Evolutionary conservation across 2,888 invertebrate genomes (phyloP).

Genomic region (Lycia hirtaria): DNA sequence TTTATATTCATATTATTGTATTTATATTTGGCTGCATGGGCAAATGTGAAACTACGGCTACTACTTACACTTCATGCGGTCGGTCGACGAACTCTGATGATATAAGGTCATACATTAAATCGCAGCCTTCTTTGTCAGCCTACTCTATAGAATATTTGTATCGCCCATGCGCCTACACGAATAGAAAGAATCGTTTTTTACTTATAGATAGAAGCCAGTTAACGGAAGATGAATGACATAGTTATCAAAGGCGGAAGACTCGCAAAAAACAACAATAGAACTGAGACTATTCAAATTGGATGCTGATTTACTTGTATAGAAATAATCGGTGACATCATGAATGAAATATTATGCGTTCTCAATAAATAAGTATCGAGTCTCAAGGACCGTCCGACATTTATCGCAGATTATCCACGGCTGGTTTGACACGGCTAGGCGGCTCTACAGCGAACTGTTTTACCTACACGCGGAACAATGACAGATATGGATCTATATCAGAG

Average conservation of each 20-base stretch:
- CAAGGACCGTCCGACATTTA: conserved; percentile 65
- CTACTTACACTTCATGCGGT: too few relatives aligned
- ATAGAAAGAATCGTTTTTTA: background rate
- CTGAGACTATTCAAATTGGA: conserved; percentile 28
- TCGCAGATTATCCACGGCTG: conserved; percentile 67
- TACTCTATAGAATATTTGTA: background rate
- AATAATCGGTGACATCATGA: conserved; percentile 39
- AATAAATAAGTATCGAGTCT: conserved; percentile 51
- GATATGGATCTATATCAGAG: conserved; percentile 59
- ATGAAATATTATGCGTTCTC: conserved; percentile 42
- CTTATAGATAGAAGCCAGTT: background rate
- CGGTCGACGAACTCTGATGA: background rate
- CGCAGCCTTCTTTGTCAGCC: background rate
- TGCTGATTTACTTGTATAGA: conserved; percentile 36
- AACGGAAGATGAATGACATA: conserved; percentile 5
- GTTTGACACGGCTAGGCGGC: conserved; percentile 56
- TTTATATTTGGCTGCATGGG: too few relatives aligned
- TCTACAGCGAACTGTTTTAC: conserved; percentile 48
- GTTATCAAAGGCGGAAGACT: conserved; percentile 17
- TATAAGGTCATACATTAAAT: background rate
- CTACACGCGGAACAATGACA: conserved; percentile 51
- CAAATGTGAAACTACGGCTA: too few relatives aligned
- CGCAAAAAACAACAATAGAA: conserved; percentile 20
- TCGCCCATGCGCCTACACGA: background rate
- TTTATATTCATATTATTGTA: too few relatives aligned